phyloP scores from a whole-genome alignment of 2,113 vertebrate genomes.

The Hypanus sabinus region DNA sequence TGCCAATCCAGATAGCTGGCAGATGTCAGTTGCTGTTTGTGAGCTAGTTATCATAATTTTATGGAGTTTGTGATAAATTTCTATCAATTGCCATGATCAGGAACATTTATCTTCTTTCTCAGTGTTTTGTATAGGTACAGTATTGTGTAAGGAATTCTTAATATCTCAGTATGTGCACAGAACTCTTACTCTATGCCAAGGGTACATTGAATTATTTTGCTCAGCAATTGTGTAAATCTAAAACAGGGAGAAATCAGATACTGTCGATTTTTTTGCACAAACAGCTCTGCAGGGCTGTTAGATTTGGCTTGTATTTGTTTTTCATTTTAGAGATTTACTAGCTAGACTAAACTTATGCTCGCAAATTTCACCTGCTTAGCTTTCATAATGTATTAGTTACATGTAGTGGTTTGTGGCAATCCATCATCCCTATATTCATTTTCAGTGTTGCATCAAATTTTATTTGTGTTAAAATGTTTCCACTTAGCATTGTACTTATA shows the following conservation, averaged over 20 bases:
- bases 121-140: background rate
- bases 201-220: conserved; percentile 5
- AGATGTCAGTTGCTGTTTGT: conserved; percentile 29
- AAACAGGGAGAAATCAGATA: conserved; percentile 26
- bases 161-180: background rate
- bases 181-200: conserved; percentile 20
- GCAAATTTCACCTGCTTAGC: conserved; percentile 26
- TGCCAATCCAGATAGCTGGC: conserved; percentile 37
- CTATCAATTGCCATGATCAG: conserved; percentile 15
- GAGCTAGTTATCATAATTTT: conserved; percentile 22
- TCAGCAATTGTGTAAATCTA: conserved; percentile 32
- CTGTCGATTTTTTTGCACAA: background rate
- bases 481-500: conserved; percentile 6
- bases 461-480: conserved; percentile 28
- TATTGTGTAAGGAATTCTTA: conserved; percentile 12
- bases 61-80: conserved; percentile 28
- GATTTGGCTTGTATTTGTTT: conserved; percentile 19
- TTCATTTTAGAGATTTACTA: conserved; percentile 28
- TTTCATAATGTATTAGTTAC: conserved; percentile 14
- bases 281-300: conserved; percentile 9
- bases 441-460: conserved; percentile 14
- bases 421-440: conserved; percentile 23
- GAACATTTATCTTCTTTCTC: conserved; percentile 4
- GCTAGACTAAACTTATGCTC: conserved; percentile 21
- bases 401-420: conserved; percentile 19